These are phyloP conservation scores for Microtus oregoni DNA, from an alignment of 2,113 vertebrate genomes.

Conservation along the genomic window DNA sequence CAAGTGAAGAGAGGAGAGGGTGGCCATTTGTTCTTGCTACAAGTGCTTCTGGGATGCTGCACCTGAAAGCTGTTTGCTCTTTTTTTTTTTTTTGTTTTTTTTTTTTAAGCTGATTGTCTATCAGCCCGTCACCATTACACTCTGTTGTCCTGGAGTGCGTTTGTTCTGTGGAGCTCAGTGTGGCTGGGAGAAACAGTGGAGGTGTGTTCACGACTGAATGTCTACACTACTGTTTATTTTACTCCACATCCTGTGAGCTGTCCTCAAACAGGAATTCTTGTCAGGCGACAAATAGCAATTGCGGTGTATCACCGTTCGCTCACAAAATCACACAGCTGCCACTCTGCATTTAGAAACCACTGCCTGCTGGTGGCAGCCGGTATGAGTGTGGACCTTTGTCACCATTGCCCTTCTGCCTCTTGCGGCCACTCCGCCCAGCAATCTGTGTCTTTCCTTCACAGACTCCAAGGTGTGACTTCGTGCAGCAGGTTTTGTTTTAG, in stretches of 20 bases:
- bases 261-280: neutral
- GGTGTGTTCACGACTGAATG: neutral
- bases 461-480: neutral
- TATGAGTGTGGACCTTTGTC: neutral
- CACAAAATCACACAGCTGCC: neutral
- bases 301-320: neutral
- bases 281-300: neutral
- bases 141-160: neutral
- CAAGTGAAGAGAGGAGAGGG: neutral
- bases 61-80: neutral
- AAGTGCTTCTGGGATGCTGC: neutral
- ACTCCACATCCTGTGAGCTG: neutral
- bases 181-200: neutral
- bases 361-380: no score
- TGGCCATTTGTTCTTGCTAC: neutral
- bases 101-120: neutral
- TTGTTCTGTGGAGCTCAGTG: neutral
- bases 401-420: neutral
- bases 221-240: neutral
- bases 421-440: neutral
- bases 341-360: rapidly evolving
- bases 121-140: neutral
- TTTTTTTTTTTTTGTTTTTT: no score
- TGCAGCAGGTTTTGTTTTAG: neutral
- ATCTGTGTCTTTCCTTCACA: no score